phyloP scores from a whole-genome alignment of 2,113 vertebrate genomes.

The Misgurnus anguillicaudatus region DNA sequence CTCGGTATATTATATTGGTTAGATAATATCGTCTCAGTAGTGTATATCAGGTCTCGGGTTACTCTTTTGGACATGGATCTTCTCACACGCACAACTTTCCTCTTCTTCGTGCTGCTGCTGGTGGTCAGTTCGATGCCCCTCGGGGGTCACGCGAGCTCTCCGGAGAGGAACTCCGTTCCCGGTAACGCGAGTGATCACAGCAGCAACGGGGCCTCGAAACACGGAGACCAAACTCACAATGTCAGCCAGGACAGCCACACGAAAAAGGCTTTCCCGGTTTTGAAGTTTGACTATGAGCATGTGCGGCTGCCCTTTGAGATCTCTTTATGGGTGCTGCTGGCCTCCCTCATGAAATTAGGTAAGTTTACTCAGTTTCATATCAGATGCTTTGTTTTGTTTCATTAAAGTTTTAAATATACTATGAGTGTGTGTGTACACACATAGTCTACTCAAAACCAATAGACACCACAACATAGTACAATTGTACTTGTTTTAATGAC shows the following conservation, averaged over 20 bases:
- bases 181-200: neutral
- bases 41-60: neutral
- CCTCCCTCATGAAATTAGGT: constrained; percentile 97
- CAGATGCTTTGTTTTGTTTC: too few relatives aligned
- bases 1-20: neutral
- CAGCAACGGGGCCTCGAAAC: fast-evolving
- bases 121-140: constrained; percentile 53
- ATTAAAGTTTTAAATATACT: too few relatives aligned
- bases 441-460: too few relatives aligned
- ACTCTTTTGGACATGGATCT: neutral
- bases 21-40: neutral
- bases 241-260: constrained; percentile 26
- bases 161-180: constrained; percentile 15
- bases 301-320: constrained; percentile 87
- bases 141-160: constrained; percentile 60
- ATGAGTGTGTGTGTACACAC: too few relatives aligned
- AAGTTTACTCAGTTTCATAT: constrained; percentile 57
- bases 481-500: too few relatives aligned
- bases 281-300: constrained; percentile 78
- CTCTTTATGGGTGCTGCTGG: constrained; percentile 91
- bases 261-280: constrained; percentile 87
- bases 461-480: too few relatives aligned
- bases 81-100: constrained; percentile 36
- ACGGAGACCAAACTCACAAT: neutral
- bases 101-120: constrained; percentile 60